Percentiles rank a stretch among this genome's conserved stretches.
Conservation (phyloP, 2,797 vertebrate species). For the Lates japonicus region DNA sequence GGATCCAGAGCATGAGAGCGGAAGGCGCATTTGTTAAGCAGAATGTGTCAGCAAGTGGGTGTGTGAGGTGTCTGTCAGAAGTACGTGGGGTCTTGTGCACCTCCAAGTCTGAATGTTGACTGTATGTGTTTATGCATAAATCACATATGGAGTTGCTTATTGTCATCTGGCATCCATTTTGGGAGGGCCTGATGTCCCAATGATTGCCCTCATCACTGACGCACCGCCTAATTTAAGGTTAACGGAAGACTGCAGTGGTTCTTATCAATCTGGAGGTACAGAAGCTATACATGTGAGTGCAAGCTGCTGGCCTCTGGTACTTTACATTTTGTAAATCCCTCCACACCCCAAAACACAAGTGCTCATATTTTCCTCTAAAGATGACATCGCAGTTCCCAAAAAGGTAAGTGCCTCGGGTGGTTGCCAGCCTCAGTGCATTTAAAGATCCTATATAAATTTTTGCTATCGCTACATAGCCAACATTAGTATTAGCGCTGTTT, state of each 20-base stretch:
- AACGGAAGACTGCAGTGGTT: constrained; percentile 34
- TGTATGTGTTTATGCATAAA: constrained; percentile 51
- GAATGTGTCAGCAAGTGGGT: constrained; percentile 42
- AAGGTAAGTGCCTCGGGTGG: no score
- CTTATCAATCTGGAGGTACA: constrained; percentile 10
- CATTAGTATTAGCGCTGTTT: no score
- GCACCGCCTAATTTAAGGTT: no score
- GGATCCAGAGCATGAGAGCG: constrained; percentile 25
- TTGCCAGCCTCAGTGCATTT: no score
- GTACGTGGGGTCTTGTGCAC: constrained; percentile 56
- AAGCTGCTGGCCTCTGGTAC: background rate
- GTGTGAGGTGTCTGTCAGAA: constrained; percentile 35
- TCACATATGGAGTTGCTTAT: constrained; percentile 67
- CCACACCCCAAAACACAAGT: background rate
- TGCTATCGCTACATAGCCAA: no score
- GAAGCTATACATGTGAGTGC: background rate
- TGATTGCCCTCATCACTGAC: constrained; percentile 53
- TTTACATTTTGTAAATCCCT: background rate
- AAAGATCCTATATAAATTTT: no score
- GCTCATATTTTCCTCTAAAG: constrained; percentile 9
- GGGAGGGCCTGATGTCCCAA: constrained; percentile 65
- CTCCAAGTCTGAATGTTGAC: constrained; percentile 20
- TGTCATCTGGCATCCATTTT: constrained; percentile 75
- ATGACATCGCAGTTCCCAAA: constrained; percentile 16
- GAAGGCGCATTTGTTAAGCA: no score